Base-by-base conservation (phyloP, 2,797 vertebrate genomes). In the Pelochelys cantorii region DNA sequence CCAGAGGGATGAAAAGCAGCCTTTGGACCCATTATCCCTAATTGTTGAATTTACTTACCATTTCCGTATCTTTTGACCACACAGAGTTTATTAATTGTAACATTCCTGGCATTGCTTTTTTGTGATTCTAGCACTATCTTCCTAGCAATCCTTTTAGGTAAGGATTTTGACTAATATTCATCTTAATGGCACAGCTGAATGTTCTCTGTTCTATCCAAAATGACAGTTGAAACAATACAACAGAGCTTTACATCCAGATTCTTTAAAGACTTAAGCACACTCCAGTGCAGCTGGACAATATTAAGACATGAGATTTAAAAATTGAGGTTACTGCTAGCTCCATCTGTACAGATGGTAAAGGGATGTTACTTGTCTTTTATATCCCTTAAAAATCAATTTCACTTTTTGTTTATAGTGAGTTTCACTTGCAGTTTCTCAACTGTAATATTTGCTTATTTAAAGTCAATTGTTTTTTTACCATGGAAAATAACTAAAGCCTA, bases 51-150 rank as follows among this genome's bases (percentile, higher is more conserved):
- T 65, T 31, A 65, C 31, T 65, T 65, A 65, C 31, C 15, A 15
- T 31, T 62, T 31, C 60, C 14, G 15, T 31, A 62, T 5, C 57
- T 25, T 34, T 15, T 2, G 3, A 1, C 6, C 48, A 75, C 12
- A 17, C 2, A 0, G 12, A 13, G 4, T 25, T 37, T 55, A 6
- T 1, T 4, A 34, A 15, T 11, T 31, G 53, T 1, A 20, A 12
- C 23, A 0, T 20, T 31, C 27, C 10, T 0, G 8, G 9, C 10
- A 2, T 59, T 55, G 59, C 3, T 37, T 48, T 75, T 59, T 1
- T 15, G 5, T 11, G 37, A 81, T 2, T 3, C 23, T 13, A 52
- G 29, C 4, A 42, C 31, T 27, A 56, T 1, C 4, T 7, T 37
- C 34, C 74, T n/a, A 5, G 37, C 14, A 11, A 6, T 18, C 23